Conservation (phyloP, 2,113 vertebrate genomes). For the human region DNA sequence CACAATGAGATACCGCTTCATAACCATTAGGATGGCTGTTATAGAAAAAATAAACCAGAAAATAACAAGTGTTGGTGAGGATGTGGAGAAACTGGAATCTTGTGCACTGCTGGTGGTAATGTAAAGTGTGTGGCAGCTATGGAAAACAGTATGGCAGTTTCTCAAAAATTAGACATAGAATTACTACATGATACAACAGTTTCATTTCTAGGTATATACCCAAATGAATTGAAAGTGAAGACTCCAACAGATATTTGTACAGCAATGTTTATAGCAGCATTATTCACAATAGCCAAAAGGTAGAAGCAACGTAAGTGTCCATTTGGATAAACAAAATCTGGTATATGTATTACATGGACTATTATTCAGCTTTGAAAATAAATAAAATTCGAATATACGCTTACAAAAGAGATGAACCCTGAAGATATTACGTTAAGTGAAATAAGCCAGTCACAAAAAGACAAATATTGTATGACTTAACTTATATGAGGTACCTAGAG, state of each 20-base stretch:
- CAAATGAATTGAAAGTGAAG: neutral
- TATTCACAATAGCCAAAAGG: neutral
- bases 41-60: neutral
- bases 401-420: too few relatives aligned
- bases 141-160: neutral
- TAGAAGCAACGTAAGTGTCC: neutral
- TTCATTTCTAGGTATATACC: neutral
- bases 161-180: neutral
- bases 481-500: too few relatives aligned
- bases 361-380: too few relatives aligned
- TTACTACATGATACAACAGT: neutral
- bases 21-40: neutral
- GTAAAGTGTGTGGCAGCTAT: neutral
- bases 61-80: neutral
- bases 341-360: too few relatives aligned
- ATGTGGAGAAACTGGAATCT: neutral
- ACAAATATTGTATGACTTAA: too few relatives aligned
- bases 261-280: neutral
- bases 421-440: too few relatives aligned
- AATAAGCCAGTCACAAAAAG: too few relatives aligned
- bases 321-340: neutral
- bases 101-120: neutral
- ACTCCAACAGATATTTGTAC: neutral
- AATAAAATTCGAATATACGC: too few relatives aligned
- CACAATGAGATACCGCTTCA: neutral